These are phyloP conservation scores for Erpobdella octoculata DNA, from an alignment of 2,888 invertebrate species.

Conservation along the genomic window DNA sequence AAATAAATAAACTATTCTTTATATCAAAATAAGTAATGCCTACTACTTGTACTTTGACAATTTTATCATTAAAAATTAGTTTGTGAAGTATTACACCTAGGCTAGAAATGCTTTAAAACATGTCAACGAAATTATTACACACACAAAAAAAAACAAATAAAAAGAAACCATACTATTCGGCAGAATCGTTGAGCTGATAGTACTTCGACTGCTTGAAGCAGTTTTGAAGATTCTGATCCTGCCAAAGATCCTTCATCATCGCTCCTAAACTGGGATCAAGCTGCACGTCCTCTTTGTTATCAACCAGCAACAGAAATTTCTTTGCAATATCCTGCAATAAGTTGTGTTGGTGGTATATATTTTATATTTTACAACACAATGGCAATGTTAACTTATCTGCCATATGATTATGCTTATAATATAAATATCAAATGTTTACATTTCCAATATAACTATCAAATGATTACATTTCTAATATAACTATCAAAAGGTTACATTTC, in stretches of 20 bases:
- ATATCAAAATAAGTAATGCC: too few species aligned
- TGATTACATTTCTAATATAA: not conserved
- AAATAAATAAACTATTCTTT: too few species aligned
- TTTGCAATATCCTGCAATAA: not conserved
- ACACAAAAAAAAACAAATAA: not conserved
- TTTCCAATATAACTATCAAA: too few species aligned
- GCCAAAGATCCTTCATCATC: slow-evolving; percentile 15
- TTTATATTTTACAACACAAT: not conserved
- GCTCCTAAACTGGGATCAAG: not conserved
- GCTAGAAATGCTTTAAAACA: too few species aligned
- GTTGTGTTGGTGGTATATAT: not conserved
- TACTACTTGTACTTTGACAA: too few species aligned
- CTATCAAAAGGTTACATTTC: not conserved
- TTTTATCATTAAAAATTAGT: too few species aligned
- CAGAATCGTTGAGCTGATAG: slow-evolving; percentile 29
- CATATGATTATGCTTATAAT: too few species aligned
- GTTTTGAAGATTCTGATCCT: not conserved
- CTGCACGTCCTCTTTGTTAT: slow-evolving; percentile 5
- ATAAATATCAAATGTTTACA: too few species aligned
- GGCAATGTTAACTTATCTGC: not conserved
- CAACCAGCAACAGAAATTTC: not conserved
- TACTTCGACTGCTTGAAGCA: slow-evolving; percentile 18
- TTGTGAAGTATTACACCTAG: too few species aligned
- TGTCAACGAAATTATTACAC: not conserved
- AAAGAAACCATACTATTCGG: slow-evolving; percentile 19